Base-by-base conservation (phyloP, 2,113 vertebrate genomes). In the Toxostoma redivivum region DNA sequence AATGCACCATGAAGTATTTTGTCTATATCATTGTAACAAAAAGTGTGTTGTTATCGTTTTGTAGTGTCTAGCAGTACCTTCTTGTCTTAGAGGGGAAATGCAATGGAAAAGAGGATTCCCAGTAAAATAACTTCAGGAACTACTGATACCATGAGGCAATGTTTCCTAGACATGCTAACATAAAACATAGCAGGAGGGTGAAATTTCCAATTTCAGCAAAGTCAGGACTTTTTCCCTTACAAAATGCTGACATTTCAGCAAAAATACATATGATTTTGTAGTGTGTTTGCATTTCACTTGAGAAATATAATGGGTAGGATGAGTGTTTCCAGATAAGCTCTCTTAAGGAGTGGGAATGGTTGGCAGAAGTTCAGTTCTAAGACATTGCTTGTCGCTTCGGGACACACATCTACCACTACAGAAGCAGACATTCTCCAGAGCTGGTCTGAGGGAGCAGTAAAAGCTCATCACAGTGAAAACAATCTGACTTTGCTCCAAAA, bases 381-480 rank as follows among this genome's bases (percentile, higher is more conserved):
- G 82, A 31, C 3, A 0, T 23, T 90, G 64, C 45, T 80, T 80
- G 40, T 90, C 40, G 1, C 48, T 83, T 88, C 4, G 12, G 86
- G 90, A 92, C 31, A 74, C 64, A 45, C 20, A 42, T 71, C 67
- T 78, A 83, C 90, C 81, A 78, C 82, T 35, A 31, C 76, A 95
- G 92, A 83, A 95, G 94, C 81, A 93, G 80, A 95, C 37, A 81
- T 45, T 94, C 76, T 96, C 94, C 93, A 96, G 92, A 83, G 35
- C 72, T 61, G n/a, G 42, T 56, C 71, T 84, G 64, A 60, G 67
- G 83, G 87, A 90, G 48, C 61, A 78, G 82, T 67, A 94, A 90
- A 95, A 97, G n/a, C 82, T 94, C 94, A 84, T 81, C 90, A 64
- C 69, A 82, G 28, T 28, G 38, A 91, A 88, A 90, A 82, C 64